phyloP scores from a whole-genome alignment of 2,113 vertebrate genomes.

The Gavialis gangeticus region DNA sequence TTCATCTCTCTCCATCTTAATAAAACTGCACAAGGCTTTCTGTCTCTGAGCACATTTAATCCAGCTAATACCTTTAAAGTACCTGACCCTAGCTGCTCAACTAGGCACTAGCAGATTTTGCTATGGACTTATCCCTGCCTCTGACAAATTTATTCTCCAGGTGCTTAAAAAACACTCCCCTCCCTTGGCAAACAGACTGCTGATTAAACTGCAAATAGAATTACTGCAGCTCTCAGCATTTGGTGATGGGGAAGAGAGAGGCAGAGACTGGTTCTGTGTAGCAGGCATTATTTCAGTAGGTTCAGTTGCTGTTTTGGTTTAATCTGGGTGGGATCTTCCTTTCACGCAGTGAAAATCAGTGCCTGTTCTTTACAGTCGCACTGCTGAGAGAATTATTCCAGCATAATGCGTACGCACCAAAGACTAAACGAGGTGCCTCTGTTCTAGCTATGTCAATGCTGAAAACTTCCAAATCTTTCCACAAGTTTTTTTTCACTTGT shows the following conservation, averaged over 20 bases:
- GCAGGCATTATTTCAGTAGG: neutral
- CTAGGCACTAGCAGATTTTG: slow-evolving; percentile 16
- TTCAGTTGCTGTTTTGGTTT: neutral
- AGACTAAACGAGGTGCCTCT: neutral
- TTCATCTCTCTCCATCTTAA: slow-evolving; percentile 65
- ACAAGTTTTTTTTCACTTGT: neutral
- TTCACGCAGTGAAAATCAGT: neutral
- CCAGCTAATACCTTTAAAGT: slow-evolving; percentile 46
- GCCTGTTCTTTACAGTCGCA: rapidly evolving
- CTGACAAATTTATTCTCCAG: slow-evolving; percentile 40
- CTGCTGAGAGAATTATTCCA: neutral
- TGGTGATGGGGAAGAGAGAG: neutral
- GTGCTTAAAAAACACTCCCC: slow-evolving; percentile 4
- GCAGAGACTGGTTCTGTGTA: neutral
- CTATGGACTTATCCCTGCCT: neutral
- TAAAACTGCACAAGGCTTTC: slow-evolving; percentile 38
- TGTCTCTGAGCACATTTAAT: slow-evolving; percentile 55
- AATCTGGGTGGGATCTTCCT: neutral
- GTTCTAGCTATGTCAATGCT: neutral
- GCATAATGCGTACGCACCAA: neutral
- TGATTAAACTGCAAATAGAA: slow-evolving; percentile 43
- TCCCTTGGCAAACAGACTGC: slow-evolving; percentile 7
- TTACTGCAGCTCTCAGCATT: slow-evolving; percentile 26
- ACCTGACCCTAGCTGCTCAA: slow-evolving; percentile 37
- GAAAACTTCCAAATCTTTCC: neutral